phyloP scores from a whole-genome alignment of 2,888 invertebrate genomes.

The Endomychus coccineus region DNA sequence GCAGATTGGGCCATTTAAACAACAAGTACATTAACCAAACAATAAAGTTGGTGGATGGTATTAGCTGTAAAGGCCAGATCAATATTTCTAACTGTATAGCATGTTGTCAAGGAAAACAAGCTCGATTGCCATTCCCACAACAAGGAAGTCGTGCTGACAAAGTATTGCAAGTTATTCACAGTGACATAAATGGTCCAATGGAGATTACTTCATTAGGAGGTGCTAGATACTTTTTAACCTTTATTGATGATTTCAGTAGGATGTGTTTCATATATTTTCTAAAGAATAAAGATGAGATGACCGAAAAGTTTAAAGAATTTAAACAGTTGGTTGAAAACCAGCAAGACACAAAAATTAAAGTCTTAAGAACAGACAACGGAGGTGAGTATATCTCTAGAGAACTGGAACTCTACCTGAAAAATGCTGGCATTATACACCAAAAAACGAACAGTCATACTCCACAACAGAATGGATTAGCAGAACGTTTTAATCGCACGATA shows the following conservation, averaged over 20 bases:
- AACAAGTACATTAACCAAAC: conserved; percentile 14
- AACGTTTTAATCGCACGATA: conserved; percentile 21
- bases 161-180: conserved; percentile 12
- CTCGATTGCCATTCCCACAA: conserved; percentile 27
- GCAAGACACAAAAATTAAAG: conserved; percentile 23
- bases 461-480: conserved; percentile 28
- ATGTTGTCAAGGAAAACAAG: conserved; percentile 27
- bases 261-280: conserved; percentile 28
- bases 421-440: conserved; percentile 18
- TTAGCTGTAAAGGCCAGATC: conserved; percentile 7
- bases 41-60: conserved; percentile 12
- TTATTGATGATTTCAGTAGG: conserved; percentile 31
- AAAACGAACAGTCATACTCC: conserved; percentile 27
- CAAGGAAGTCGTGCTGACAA: conserved; percentile 6
- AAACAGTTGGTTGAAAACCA: conserved; percentile 29
- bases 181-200: too few species aligned
- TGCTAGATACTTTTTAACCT: too few species aligned
- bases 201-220: conserved; percentile 6
- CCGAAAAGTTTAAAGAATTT: conserved; percentile 24
- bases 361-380: conserved; percentile 24
- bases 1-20: conserved; percentile 19
- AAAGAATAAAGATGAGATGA: conserved; percentile 26
- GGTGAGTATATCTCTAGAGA: conserved; percentile 19
- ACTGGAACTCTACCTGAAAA: conserved; percentile 10
- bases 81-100: conserved; percentile 13